These are phyloP conservation scores for Dascillus cervinus DNA, from an alignment of 2,888 invertebrate species.

Conservation along the genomic window DNA sequence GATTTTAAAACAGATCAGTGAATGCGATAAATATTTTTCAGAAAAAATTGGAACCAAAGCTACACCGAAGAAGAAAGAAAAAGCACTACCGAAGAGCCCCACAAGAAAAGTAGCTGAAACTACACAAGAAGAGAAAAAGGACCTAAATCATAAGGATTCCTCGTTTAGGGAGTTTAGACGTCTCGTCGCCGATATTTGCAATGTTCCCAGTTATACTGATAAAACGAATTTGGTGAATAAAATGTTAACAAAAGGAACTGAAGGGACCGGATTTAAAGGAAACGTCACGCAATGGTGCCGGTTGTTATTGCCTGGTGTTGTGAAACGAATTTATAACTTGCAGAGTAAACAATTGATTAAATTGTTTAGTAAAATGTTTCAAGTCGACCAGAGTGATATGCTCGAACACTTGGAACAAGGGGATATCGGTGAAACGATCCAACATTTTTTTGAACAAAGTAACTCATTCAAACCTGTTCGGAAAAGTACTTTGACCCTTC, in stretches of 20 bases:
- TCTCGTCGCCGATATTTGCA: slow-evolving; percentile 70
- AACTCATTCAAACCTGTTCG: slow-evolving; percentile 49
- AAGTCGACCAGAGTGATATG: slow-evolving; percentile 70
- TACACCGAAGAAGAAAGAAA: slow-evolving; percentile 29
- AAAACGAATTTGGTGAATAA: slow-evolving; percentile 68
- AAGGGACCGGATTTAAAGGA: slow-evolving; percentile 62
- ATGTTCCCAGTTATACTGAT: slow-evolving; percentile 68
- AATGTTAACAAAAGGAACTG: slow-evolving; percentile 56
- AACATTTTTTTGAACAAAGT: slow-evolving; percentile 66
- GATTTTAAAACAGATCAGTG: slow-evolving; percentile 56
- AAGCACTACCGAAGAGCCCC: slow-evolving; percentile 1
- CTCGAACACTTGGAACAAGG: slow-evolving; percentile 79
- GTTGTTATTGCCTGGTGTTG: slow-evolving; percentile 72
- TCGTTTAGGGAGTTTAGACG: slow-evolving; percentile 68
- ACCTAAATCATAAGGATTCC: slow-evolving; percentile 58
- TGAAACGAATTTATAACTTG: slow-evolving; percentile 82
- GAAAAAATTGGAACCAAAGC: slow-evolving; percentile 48
- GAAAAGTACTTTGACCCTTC: slow-evolving; percentile 64
- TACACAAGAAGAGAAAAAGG: slow-evolving; percentile 9
- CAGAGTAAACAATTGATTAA: slow-evolving; percentile 89
- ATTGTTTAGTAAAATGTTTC: slow-evolving; percentile 75
- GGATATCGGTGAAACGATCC: slow-evolving; percentile 83
- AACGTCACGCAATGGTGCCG: slow-evolving; percentile 75
- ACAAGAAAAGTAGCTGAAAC: slow-evolving; percentile 7
- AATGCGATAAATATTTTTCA: slow-evolving; percentile 49